These are phyloP conservation scores for Nesidiocoris tenuis DNA, from an alignment of 2,888 invertebrate species.

Conservation along the genomic window DNA sequence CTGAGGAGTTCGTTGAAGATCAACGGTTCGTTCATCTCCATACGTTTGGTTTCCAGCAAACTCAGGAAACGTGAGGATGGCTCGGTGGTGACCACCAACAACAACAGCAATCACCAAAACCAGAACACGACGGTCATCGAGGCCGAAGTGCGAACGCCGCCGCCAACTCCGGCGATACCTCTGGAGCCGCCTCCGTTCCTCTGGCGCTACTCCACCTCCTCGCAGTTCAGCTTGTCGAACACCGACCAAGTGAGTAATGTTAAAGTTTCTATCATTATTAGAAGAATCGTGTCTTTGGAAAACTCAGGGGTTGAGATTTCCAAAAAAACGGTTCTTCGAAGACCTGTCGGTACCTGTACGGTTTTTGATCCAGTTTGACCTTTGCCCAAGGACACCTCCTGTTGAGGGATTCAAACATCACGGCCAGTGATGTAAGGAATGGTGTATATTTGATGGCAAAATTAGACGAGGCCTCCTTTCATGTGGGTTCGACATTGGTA, in stretches of 20 bases:
- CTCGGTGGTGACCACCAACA: slow-evolving; percentile 51
- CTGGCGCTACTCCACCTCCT: slow-evolving; percentile 71
- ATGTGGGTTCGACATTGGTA: too few relatives aligned
- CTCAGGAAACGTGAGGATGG: slow-evolving; percentile 80
- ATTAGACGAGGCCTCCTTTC: too few relatives aligned
- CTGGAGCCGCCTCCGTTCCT: slow-evolving; percentile 59
- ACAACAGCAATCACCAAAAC: slow-evolving; percentile 50
- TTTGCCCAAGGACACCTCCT: too few relatives aligned
- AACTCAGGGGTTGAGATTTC: too few relatives aligned
- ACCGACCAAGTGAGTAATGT: slow-evolving; percentile 76
- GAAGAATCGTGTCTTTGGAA: too few relatives aligned
- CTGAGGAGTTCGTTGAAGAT: slow-evolving; percentile 54
- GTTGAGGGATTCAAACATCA: too few relatives aligned
- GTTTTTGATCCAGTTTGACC: too few relatives aligned
- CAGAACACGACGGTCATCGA: slow-evolving; percentile 47
- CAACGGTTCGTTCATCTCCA: slow-evolving; percentile 85
- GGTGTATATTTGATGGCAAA: too few relatives aligned
- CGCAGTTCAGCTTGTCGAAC: slow-evolving; percentile 71
- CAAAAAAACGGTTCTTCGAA: too few relatives aligned
- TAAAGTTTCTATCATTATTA: too few relatives aligned
- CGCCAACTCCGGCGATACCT: slow-evolving; percentile 41
- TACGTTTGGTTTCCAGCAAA: slow-evolving; percentile 89
- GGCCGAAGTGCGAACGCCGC: slow-evolving; percentile 34
- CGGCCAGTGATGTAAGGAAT: too few relatives aligned
- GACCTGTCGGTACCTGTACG: too few relatives aligned